Evolutionary conservation across 2,797 vertebrate genomes (phyloP), one percentile per base, ranked within the genome.

Genomic region (Neostethus bicornis): DNA sequence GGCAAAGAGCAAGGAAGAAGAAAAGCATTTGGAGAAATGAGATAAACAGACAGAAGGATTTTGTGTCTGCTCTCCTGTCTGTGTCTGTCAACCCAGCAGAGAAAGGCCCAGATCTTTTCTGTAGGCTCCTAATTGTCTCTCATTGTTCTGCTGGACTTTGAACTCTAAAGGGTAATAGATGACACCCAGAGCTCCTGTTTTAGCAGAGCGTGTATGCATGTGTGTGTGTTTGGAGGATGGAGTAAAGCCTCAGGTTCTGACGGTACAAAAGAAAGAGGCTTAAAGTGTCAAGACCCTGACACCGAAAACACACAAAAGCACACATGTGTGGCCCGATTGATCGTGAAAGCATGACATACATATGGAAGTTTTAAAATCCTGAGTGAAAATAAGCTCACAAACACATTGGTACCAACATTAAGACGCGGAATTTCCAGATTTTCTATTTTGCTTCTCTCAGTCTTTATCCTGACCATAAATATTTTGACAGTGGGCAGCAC

Each of bases 121-220:
- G 61, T 88, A 92, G 92, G 86, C 90, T 79, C 72, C 84, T 91
- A 90, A 92, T 90, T 86, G 85, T 67, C 66, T 49, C 26, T 50
- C 73, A 89, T 92, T 91, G 86, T 91, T 77, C 71, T 77, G 68
- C 5, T 72, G 85, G 73, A 89, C 91, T 92, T 92, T 92, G 90
- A 92, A 91, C 85, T 84, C 61, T 51, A 47, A 67, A 44, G 42
- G 56, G 70, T 61, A 73, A 66, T 61, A 73, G 67, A 73, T 82
- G 83, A 85, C 85, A 87, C 77, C 79, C 57, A 42, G 59, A 51
- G 32, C 84, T 65, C 51, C 62, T 60, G 73, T 80, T 77, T 81
- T 56, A 54, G 65, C 42, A 43, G 35, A 55, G 44, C 25, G 61
- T 52, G 64, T 54, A 13, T 51, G 57, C 56, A 56, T 55, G 60